Percentiles rank a stretch among this genome's conserved stretches.
Evolutionary conservation across 2,113 vertebrate genomes (phyloP).

Genomic region (Catharus minimus): DNA sequence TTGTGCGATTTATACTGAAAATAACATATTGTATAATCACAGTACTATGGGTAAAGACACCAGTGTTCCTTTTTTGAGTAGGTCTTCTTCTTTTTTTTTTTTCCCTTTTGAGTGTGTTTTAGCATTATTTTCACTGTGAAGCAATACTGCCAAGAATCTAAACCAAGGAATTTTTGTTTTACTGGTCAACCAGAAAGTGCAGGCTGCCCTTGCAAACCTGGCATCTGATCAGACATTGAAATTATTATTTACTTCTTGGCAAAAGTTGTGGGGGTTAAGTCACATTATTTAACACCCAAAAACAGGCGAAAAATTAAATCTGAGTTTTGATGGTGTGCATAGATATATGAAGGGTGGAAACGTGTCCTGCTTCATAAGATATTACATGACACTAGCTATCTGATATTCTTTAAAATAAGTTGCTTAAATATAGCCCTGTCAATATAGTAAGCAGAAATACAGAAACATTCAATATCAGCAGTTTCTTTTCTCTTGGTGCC

Average conservation of each 20-base stretch:
- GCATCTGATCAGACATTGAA: conserved; percentile 12
- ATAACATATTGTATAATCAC: background rate
- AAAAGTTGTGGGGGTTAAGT: background rate
- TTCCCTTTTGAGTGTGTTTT: background rate
- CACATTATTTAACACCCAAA: background rate
- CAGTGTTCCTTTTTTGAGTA: background rate
- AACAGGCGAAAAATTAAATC: background rate
- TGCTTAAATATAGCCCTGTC: background rate
- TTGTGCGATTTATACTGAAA: conserved; percentile 13
- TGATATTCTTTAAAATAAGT: background rate
- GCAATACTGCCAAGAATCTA: background rate
- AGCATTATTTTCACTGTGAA: background rate
- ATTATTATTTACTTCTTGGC: conserved; percentile 12
- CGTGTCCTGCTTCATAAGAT: background rate
- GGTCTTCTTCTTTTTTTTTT: background rate
- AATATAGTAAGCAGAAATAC: background rate
- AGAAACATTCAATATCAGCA: background rate
- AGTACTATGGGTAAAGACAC: background rate
- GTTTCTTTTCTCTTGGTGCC: background rate
- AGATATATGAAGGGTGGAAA: background rate
- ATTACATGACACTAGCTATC: background rate
- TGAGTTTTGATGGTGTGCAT: background rate
- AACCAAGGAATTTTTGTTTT: background rate
- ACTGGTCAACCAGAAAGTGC: background rate
- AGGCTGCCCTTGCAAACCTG: background rate